Evolutionary conservation across 2,113 vertebrate species (phyloP).

Genomic region (Menidia beryllina): DNA sequence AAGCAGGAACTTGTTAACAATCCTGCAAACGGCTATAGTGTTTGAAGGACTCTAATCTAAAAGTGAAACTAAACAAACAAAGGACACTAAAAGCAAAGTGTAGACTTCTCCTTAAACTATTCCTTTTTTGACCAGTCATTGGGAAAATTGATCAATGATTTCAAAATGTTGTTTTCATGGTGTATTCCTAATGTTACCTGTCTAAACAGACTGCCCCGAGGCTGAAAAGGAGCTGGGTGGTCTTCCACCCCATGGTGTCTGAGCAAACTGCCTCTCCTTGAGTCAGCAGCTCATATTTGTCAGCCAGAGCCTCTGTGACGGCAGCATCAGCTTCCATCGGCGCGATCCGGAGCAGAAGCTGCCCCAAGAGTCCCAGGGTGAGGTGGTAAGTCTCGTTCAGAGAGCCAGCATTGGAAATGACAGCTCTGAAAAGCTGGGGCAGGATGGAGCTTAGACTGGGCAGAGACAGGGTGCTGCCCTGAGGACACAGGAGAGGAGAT

Average conservation of each 20-base stretch:
- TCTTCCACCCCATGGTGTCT: constrained; percentile 91
- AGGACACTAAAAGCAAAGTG: no score
- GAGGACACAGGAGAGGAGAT: background rate
- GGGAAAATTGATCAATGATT: background rate
- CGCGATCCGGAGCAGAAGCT: constrained; percentile 88
- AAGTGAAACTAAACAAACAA: no score
- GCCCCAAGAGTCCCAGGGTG: constrained; percentile 93
- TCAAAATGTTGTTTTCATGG: background rate
- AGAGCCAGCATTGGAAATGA: constrained; percentile 95
- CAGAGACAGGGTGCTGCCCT: constrained; percentile 86
- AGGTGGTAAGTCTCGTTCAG: constrained; percentile 96
- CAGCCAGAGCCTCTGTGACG: constrained; percentile 88
- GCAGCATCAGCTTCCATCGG: constrained; percentile 90
- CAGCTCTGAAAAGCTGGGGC: constrained; percentile 93
- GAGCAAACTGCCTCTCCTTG: constrained; percentile 79
- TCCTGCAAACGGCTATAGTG: no score
- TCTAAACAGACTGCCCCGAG: constrained; percentile 95
- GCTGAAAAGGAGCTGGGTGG: constrained; percentile 93
- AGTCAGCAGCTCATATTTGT: constrained; percentile 86
- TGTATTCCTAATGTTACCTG: constrained; percentile 81
- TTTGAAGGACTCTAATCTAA: background rate
- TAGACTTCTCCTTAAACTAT: background rate
- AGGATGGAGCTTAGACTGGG: constrained; percentile 90
- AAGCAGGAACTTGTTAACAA: background rate
- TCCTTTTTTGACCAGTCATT: background rate